A percentile compares a stretch with the other conserved stretches of the same genome.
phyloP scores from a whole-genome alignment of 2,888 invertebrate species.

The Megastigmus dorsalis region DNA sequence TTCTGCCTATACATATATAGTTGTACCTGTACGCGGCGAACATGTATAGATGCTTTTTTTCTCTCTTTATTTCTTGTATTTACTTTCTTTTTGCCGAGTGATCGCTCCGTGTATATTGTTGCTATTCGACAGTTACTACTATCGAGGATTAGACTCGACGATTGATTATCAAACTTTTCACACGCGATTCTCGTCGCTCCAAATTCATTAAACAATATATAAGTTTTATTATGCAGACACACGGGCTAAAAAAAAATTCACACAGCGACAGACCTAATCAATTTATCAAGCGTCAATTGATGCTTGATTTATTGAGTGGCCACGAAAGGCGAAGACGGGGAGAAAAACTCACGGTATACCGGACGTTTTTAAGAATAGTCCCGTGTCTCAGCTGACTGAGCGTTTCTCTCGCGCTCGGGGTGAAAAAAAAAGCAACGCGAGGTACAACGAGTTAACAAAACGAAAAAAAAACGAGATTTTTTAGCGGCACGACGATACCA shows the following conservation, averaged over 20 bases:
- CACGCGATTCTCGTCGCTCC: too few relatives aligned
- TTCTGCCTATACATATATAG: background rate
- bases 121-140: too few relatives aligned
- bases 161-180: too few relatives aligned
- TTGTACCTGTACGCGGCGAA: background rate
- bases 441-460: too few relatives aligned
- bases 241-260: too few relatives aligned
- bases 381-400: slow-evolving; percentile 13
- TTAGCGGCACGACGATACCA: background rate
- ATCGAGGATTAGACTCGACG: too few relatives aligned
- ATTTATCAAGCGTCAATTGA: slow-evolving; percentile 20
- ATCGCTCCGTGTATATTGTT: too few relatives aligned
- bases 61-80: background rate
- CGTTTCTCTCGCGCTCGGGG: background rate
- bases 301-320: slow-evolving; percentile 23
- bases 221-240: too few relatives aligned
- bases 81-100: too few relatives aligned
- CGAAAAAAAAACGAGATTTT: background rate
- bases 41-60: background rate
- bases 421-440: slow-evolving; percentile 7
- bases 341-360: background rate
- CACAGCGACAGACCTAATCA: slow-evolving; percentile 13
- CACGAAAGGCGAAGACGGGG: background rate
- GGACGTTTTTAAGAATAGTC: slow-evolving; percentile 18
- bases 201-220: too few relatives aligned